These are phyloP conservation scores for Barnardius zonarius DNA, from an alignment of 2,113 vertebrate species.

Conservation along the genomic window DNA sequence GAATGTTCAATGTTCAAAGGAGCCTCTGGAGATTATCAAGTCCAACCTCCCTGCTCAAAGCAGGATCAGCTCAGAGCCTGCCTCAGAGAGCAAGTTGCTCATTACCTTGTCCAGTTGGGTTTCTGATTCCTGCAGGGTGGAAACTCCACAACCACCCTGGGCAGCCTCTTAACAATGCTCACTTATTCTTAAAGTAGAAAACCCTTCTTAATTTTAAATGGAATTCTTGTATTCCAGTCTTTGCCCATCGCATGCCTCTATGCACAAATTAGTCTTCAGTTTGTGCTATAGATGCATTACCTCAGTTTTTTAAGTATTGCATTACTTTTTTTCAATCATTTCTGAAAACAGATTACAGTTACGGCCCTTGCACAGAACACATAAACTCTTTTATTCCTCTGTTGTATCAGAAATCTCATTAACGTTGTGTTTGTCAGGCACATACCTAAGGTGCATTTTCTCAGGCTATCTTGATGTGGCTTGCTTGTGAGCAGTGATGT, in stretches of 20 bases:
- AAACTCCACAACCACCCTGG: neutral
- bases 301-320: neutral
- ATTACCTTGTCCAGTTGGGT: neutral
- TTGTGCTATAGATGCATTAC: neutral
- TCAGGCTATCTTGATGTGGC: neutral
- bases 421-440: neutral
- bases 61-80: neutral
- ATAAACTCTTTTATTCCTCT: neutral
- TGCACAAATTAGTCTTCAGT: neutral
- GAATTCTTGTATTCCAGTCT: neutral
- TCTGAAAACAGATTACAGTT: neutral
- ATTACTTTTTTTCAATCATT: neutral
- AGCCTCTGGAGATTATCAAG: neutral
- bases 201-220: neutral
- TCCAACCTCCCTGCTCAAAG: neutral
- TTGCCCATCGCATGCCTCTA: accelerated
- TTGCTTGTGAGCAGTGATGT: neutral
- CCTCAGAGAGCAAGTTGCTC: neutral
- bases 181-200: neutral
- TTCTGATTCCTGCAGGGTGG: neutral
- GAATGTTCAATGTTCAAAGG: neutral
- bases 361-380: neutral
- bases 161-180: neutral
- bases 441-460: neutral
- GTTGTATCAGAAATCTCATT: neutral